Percentiles rank a stretch among this genome's conserved stretches.
These are phyloP conservation scores for Mesorhabditis belari DNA, from an alignment of 2,888 invertebrate genomes.

Conservation along the genomic window DNA sequence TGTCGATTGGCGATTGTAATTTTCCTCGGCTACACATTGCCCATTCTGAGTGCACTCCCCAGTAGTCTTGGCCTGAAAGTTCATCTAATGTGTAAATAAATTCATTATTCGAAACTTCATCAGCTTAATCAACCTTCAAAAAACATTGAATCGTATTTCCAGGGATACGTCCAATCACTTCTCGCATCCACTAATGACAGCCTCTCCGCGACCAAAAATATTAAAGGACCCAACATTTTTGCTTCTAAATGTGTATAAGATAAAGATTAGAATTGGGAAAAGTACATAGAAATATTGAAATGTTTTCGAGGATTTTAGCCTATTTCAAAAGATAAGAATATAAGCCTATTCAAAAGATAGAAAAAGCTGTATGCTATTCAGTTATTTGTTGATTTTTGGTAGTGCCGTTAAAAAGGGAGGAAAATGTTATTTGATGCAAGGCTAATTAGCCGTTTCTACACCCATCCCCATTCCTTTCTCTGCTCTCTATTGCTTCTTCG, in stretches of 20 bases:
- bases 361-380: too few species aligned
- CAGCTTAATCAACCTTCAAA: background rate
- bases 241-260: background rate
- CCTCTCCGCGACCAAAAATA: background rate
- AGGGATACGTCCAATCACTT: background rate
- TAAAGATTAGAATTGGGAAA: too few species aligned
- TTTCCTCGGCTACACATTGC: constrained; percentile 91
- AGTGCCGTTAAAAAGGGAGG: too few species aligned
- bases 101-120: background rate
- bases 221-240: background rate
- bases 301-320: too few species aligned
- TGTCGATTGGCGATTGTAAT: constrained; percentile 90
- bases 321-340: too few species aligned
- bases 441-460: too few species aligned
- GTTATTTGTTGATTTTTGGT: too few species aligned
- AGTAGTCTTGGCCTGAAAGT: constrained; percentile 82
- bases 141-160: background rate
- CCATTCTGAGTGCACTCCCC: constrained; percentile 96
- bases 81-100: background rate
- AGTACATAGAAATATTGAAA: too few species aligned
- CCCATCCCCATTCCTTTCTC: too few species aligned
- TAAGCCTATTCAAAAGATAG: too few species aligned
- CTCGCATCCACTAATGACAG: background rate
- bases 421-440: too few species aligned
- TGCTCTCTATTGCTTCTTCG: too few species aligned